A percentile compares a stretch with the other conserved stretches of the same genome.
These are phyloP conservation scores for Pristionchus mayeri DNA, from an alignment of 2,888 invertebrate genomes.

Conservation along the genomic window DNA sequence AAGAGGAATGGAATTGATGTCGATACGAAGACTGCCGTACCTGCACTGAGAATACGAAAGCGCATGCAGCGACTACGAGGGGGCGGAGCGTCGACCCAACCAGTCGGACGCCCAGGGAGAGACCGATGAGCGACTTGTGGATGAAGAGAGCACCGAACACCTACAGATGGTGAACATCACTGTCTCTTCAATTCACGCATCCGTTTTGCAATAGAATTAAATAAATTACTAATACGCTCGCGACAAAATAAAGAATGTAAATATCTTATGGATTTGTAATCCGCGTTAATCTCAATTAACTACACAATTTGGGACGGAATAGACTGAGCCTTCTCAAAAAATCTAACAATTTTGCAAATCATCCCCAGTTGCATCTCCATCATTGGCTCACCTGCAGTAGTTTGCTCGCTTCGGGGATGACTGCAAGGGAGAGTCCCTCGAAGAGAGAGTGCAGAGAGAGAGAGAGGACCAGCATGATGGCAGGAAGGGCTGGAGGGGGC, in stretches of 20 bases:
- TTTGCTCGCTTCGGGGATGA: conserved; percentile 77
- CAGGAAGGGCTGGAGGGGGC: conserved; percentile 24
- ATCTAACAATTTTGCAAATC: too few species aligned
- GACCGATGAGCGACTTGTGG: conserved; percentile 81
- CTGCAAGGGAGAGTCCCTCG: conserved; percentile 81
- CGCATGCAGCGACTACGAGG: conserved; percentile 76
- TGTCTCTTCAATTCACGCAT: too few species aligned
- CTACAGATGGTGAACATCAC: too few species aligned
- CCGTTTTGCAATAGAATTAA: too few species aligned
- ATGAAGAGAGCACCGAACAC: conserved; percentile 80
- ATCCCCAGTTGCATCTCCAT: too few species aligned
- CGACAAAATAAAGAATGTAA: too few species aligned
- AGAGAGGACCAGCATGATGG: conserved; percentile 34
- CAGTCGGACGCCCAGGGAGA: conserved; percentile 79
- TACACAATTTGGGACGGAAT: too few species aligned
- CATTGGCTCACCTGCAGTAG: conserved; percentile 66
- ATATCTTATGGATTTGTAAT: too few species aligned
- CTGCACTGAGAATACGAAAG: conserved; percentile 75
- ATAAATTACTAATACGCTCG: too few species aligned
- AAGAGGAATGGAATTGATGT: background rate
- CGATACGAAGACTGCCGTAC: background rate
- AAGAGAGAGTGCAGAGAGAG: conserved; percentile 81
- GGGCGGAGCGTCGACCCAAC: conserved; percentile 77
- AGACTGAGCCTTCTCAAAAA: too few species aligned
- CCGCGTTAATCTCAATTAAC: too few species aligned